Conservation (phyloP, 2,888 invertebrate genomes). For the Celastrina argiolus region DNA sequence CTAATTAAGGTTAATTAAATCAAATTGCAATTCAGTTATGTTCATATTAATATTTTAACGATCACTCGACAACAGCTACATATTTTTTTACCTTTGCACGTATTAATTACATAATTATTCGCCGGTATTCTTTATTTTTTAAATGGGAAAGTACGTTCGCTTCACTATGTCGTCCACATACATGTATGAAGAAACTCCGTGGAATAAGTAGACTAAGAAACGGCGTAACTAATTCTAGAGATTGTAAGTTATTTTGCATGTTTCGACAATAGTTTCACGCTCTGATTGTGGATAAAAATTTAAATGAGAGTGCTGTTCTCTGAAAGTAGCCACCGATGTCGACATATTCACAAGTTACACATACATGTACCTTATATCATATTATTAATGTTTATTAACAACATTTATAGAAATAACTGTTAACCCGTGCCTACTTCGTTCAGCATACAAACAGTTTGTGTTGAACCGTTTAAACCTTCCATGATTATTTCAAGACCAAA, state of each 20-base stretch:
- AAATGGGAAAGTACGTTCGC: conserved; percentile 44
- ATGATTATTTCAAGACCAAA: too few species aligned
- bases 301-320: conserved; percentile 70
- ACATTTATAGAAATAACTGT: not conserved
- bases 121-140: conserved; percentile 12
- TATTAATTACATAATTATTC: conserved; percentile 19
- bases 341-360: conserved; percentile 32
- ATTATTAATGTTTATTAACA: not conserved
- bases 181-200: conserved; percentile 62
- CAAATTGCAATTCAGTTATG: conserved; percentile 42
- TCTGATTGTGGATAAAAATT: conserved; percentile 62
- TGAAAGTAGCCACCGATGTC: conserved; percentile 37
- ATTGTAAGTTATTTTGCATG: conserved; percentile 77
- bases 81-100: conserved; percentile 12
- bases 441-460: too few species aligned
- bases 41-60: conserved; percentile 46
- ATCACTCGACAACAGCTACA: conserved; percentile 31
- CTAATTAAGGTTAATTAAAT: conserved; percentile 70
- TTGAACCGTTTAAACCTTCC: too few species aligned
- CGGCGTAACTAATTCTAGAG: conserved; percentile 75
- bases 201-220: conserved; percentile 66
- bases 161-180: conserved; percentile 50
- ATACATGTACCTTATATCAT: not conserved
- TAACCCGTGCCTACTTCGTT: too few species aligned
- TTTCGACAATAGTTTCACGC: conserved; percentile 76